Evolutionary conservation across 2,797 vertebrate genomes (phyloP), one percentile per base, ranked within the genome.

Genomic region (Gobio occitaniae): DNA sequence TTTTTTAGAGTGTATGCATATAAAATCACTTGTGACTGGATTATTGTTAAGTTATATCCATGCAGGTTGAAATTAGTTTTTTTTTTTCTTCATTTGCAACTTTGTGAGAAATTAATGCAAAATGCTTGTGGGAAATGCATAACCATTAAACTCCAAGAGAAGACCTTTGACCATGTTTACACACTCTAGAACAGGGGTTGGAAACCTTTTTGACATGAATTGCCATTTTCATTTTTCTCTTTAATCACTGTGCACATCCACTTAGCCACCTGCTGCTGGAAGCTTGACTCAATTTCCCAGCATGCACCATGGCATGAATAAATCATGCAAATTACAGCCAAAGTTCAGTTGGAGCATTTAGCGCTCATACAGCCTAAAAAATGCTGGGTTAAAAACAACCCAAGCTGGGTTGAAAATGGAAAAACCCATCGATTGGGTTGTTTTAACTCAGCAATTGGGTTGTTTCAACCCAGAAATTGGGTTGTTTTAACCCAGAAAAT

Each of bases 211-310:
- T 77, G 36, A 77, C 52, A 25, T 59, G 32, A 59, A 59, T 54
- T 77, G 1, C 3, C 36, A 59, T 59, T 59, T 59, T 5, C 0
- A 59, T 77, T 59, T 77, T 59, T 77, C 19, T 16, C 41, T 36
- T 77, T 76, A 76, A 76, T 76, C 74, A 59, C 52, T 38, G 52
- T 59, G 74, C 32, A 76, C 74, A n/a, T 76, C 32, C 19, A 77
- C 52, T 13, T 3, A 59, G 19, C 52, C 36, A 41, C 11, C 19
- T 54, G 52, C 19, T 59, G 52, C 74, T 59, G 21, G 19, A 59
- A 59, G 32, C 52, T 41, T 21, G 3, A 77, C 32, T 77, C 74
- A 13, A 10, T 59, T 59, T 77, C 74, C 74, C 74, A 59, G 52
- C 19, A 77, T 77, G 52, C 52, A 59, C 36, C 52, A 41, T 59